phyloP scores from a whole-genome alignment of 2,113 vertebrate genomes.

The Callospermophilus lateralis region DNA sequence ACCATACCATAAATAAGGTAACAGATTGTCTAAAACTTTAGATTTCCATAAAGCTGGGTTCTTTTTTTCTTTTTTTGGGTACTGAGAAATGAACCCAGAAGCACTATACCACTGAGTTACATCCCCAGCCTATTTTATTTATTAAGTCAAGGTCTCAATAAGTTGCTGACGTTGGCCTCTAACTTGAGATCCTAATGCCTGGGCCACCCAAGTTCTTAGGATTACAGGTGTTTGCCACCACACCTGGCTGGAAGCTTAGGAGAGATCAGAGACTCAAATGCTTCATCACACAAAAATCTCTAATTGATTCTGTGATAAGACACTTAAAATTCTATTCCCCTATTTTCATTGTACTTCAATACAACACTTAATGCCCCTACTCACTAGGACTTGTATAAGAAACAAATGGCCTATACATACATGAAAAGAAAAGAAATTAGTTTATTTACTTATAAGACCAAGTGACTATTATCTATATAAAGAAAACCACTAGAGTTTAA shows the following conservation, averaged over 20 bases:
- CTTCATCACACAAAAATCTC: not conserved
- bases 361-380: not conserved
- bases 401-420: not conserved
- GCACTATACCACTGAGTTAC: too few relatives aligned
- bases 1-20: not conserved
- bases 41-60: not conserved
- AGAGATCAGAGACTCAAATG: slow-evolving; percentile 24
- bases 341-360: slow-evolving; percentile 27
- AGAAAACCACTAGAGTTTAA: slow-evolving; percentile 51
- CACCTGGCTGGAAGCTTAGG: not conserved
- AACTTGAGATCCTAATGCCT: too few relatives aligned
- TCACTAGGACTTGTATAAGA: not conserved
- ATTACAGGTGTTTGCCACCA: too few relatives aligned
- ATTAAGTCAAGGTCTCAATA: too few relatives aligned
- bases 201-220: too few relatives aligned
- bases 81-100: too few relatives aligned
- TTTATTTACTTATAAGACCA: not conserved
- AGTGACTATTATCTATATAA: not conserved
- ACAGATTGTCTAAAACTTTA: not conserved
- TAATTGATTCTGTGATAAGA: not conserved
- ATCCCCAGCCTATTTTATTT: too few relatives aligned
- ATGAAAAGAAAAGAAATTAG: not conserved
- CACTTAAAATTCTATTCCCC: not conserved
- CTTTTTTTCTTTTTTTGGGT: too few relatives aligned
- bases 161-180: too few relatives aligned